Evolutionary conservation across 2,113 vertebrate species (phyloP).

Genomic region (Budorcas taxicolor): DNA sequence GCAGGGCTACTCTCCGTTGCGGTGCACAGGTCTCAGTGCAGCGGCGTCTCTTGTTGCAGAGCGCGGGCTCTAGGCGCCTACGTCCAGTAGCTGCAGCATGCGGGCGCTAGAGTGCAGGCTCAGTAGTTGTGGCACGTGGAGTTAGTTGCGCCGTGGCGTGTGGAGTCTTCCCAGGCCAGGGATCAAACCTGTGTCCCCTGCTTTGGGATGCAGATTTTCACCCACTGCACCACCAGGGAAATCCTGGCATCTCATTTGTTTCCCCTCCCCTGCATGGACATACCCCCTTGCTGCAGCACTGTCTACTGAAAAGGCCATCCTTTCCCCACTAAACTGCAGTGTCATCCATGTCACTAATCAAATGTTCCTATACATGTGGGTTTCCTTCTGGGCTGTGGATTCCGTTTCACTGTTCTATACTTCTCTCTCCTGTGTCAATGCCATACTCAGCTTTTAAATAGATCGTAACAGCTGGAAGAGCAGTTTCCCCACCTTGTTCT

Average conservation of each 20-base stretch:
- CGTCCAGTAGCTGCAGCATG: background rate
- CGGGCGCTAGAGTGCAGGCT: background rate
- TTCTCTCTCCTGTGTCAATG: background rate
- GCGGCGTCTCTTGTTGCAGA: background rate
- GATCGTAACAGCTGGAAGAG: background rate
- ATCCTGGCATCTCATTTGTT: background rate
- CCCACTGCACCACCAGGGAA: background rate
- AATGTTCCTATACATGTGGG: background rate
- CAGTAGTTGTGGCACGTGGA: rapidly evolving
- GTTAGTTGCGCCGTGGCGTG: background rate
- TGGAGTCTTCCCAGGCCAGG: background rate
- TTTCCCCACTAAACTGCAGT: background rate
- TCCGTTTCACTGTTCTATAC: background rate
- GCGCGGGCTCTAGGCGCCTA: background rate
- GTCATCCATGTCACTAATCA: background rate
- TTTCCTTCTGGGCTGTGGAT: background rate
- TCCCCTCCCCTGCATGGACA: background rate
- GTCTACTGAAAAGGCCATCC: background rate
- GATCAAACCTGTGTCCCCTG: background rate
- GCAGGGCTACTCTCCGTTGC: background rate
- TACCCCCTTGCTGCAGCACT: background rate
- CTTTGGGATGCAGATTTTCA: background rate
- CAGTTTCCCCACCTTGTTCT: background rate
- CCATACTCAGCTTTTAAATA: background rate
- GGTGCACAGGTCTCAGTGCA: background rate